Evolutionary conservation across 2,797 vertebrate genomes (phyloP).

Genomic region (Avahi laniger): DNA sequence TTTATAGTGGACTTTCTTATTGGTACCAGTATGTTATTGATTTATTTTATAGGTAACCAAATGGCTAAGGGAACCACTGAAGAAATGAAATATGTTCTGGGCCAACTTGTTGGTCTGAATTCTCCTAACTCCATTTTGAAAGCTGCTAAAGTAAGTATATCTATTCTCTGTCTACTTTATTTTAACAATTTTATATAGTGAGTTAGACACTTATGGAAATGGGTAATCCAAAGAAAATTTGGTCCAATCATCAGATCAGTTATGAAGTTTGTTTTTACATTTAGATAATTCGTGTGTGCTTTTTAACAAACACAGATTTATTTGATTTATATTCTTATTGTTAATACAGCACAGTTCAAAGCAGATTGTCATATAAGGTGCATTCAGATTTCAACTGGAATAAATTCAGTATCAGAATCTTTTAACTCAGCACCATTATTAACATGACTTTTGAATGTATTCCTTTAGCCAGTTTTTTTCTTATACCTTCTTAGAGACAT

Average conservation of each 20-base stretch:
- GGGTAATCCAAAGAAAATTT: not conserved
- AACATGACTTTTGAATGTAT: slow-evolving; percentile 40
- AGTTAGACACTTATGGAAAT: slow-evolving; percentile 15
- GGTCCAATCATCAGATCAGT: not conserved
- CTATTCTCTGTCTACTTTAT: slow-evolving; percentile 9
- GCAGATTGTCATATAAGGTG: not conserved
- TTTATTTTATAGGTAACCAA: slow-evolving; percentile 76
- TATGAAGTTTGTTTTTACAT: not conserved
- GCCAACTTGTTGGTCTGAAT: slow-evolving; percentile 93
- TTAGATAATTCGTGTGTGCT: not conserved
- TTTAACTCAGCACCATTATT: not conserved
- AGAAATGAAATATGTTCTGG: slow-evolving; percentile 93
- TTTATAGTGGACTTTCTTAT: slow-evolving; percentile 6
- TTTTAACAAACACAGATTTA: slow-evolving; percentile 1
- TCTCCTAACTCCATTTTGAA: slow-evolving; percentile 96
- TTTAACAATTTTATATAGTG: not conserved
- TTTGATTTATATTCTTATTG: slow-evolving; percentile 22
- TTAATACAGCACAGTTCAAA: not conserved
- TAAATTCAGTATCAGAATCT: slow-evolving; percentile 17
- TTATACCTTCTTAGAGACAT: not conserved
- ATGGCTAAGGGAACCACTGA: slow-evolving; percentile 79
- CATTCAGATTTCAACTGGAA: not conserved
- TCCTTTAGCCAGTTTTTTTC: not conserved
- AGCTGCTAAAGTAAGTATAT: slow-evolving; percentile 91
- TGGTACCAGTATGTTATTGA: not conserved